These are phyloP conservation scores for Erpobdella octoculata DNA, from an alignment of 2,888 invertebrate species.

Conservation along the genomic window DNA sequence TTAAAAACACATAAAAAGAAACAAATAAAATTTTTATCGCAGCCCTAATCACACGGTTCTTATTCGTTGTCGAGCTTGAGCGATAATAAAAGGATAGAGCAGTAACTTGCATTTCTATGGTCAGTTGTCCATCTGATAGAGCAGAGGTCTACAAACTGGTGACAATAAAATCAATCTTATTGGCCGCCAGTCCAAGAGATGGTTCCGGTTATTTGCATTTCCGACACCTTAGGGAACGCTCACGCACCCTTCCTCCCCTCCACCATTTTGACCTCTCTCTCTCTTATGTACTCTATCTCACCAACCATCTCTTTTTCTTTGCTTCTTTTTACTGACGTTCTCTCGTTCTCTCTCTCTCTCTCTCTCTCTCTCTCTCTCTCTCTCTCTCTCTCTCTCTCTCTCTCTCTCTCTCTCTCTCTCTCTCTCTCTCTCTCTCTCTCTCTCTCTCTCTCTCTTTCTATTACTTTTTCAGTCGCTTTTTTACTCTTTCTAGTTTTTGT, in stretches of 20 bases:
- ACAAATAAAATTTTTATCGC: too few relatives aligned
- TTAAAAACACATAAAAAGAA: too few relatives aligned
- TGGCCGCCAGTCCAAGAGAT: conserved; percentile 1
- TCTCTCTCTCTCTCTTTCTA: conserved; percentile 7
- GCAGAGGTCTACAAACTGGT: neutral
- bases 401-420: conserved; percentile 7
- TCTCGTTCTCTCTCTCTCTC: too few relatives aligned
- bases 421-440: conserved; percentile 9
- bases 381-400: neutral
- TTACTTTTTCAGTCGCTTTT: too few relatives aligned
- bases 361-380: neutral
- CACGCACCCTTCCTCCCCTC: neutral
- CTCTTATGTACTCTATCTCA: neutral
- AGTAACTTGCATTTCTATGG: conserved; percentile 2
- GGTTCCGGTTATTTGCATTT: conserved; percentile 4
- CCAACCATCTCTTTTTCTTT: conserved; percentile 1
- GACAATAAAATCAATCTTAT: conserved; percentile 11
- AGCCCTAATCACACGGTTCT: too few relatives aligned
- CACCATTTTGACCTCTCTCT: conserved; percentile 12
- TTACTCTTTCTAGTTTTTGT: neutral
- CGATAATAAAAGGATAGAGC: conserved; percentile 3
- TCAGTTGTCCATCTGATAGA: too few relatives aligned
- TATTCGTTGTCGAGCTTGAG: too few relatives aligned
- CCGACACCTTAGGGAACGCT: neutral
- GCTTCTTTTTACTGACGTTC: neutral